Evolutionary conservation across 2,113 vertebrate species (phyloP).

Genomic region (Myiozetetes cayanensis): DNA sequence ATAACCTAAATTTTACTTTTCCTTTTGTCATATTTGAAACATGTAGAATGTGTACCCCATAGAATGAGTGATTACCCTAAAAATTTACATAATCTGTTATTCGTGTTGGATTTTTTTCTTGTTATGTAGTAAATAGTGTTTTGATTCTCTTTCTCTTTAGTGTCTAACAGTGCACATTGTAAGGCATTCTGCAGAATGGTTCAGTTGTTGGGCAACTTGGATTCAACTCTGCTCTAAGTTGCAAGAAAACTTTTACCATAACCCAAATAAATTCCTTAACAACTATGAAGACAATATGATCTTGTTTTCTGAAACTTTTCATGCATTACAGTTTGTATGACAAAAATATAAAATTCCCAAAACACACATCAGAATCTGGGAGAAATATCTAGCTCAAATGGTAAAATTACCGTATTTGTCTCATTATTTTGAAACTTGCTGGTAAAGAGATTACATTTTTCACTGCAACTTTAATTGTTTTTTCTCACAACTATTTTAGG

Average conservation of each 20-base stretch:
- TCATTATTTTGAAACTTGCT: background rate
- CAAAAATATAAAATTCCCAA: background rate
- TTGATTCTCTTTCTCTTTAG: background rate
- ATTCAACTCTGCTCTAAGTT: background rate
- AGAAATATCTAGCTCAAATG: background rate
- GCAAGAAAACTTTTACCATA: background rate
- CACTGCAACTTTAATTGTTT: background rate
- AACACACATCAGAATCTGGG: background rate
- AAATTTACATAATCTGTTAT: background rate
- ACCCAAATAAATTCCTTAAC: background rate
- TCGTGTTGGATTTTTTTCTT: background rate
- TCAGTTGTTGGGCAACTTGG: background rate
- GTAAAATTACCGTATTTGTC: background rate
- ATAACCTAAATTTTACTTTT: background rate
- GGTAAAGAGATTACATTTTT: background rate
- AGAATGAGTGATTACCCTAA: background rate
- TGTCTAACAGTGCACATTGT: background rate
- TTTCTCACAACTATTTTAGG: slow-evolving; percentile 25
- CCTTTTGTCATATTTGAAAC: background rate
- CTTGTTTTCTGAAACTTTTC: background rate
- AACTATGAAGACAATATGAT: background rate
- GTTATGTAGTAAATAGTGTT: background rate
- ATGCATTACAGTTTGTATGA: background rate
- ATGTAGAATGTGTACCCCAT: background rate
- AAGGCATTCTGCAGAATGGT: background rate